Conservation (phyloP, 2,113 vertebrate genomes). For the Phocoena sinus region DNA sequence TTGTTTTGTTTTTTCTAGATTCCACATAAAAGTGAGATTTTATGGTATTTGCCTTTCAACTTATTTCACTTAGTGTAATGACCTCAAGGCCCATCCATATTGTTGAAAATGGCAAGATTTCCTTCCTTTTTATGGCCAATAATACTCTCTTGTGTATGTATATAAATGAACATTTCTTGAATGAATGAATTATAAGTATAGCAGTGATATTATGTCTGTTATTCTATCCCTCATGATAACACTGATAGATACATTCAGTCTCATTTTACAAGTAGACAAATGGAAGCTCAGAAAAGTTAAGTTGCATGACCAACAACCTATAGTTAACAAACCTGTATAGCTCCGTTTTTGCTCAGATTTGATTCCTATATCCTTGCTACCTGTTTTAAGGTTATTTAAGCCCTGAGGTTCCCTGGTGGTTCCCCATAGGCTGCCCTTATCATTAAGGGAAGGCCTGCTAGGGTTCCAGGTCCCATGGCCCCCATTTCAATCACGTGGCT, state of each 20-base stretch:
- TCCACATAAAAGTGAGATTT: not conserved
- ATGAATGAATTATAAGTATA: not conserved
- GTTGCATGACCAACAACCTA: not conserved
- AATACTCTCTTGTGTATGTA: not conserved
- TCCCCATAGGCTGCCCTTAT: not conserved
- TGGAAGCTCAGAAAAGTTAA: not conserved
- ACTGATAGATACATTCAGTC: not conserved
- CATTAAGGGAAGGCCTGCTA: not conserved
- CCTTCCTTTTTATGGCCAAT: not conserved
- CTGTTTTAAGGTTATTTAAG: not conserved
- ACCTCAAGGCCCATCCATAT: not conserved
- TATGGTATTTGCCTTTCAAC: not conserved
- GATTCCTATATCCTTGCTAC: not conserved
- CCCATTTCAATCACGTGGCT: not conserved
- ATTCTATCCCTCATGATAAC: not conserved
- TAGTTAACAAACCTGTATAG: not conserved
- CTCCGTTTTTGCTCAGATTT: not conserved
- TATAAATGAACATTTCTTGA: not conserved
- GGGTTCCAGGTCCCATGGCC: not conserved
- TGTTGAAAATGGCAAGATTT: not conserved
- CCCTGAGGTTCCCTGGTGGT: not conserved
- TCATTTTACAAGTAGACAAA: not conserved
- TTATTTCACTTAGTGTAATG: not conserved
- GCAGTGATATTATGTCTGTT: too few relatives aligned
- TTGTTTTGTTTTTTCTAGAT: not conserved